Base-by-base conservation (phyloP, 1,140 invertebrate species). In the Episyrphus balteatus region DNA sequence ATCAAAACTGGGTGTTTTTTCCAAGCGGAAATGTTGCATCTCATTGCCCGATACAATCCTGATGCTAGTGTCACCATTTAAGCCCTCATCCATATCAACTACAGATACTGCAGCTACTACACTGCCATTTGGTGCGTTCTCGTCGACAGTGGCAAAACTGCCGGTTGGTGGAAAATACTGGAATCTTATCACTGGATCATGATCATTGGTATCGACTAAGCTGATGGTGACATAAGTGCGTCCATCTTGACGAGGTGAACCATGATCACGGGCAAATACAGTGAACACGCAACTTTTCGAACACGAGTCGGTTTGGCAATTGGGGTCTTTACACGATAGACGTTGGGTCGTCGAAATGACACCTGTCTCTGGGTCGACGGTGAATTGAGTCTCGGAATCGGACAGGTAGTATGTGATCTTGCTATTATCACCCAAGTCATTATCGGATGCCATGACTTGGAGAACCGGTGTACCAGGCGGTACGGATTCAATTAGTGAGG, bases 141-240 rank as follows among this genome's bases (percentile, higher is more conserved):
- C 92, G 64, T 95, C 91, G 0, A 97, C 91, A 0, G 87, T 91
- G 2, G 90, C 92, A 60, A 83, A 86, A 26, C 76, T 81, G 0
- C 86, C 84, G 0, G 82, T 86, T 1, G 82, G 71, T 8, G 89
- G 88, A 60, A 92, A 88, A 66, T 93, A 93, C 9, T 81, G 81
- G 62, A 97, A 95, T 49, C 81, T 82, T 42, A 97, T 94, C 19
- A 86, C 77, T 5, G 93, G 94, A 71, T 92, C 88, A 63, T 97
- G 92, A 74, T 96, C 91, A 70, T 96, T 96, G 2, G 89, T 85
- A 66, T 96, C 92, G 31, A 94, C 73, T 13, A 97, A 72, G 70
- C 91, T 94, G 0, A 97, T 88, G 5, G 89, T 94, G 1, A 98
- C 88, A 70, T 96, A 97, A 17, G 93, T 92, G 36, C 92, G 74